A percentile compares a stretch with the other conserved stretches of the same genome.
phyloP scores from a whole-genome alignment of 2,888 invertebrate species.

The Crocallis elinguaria region DNA sequence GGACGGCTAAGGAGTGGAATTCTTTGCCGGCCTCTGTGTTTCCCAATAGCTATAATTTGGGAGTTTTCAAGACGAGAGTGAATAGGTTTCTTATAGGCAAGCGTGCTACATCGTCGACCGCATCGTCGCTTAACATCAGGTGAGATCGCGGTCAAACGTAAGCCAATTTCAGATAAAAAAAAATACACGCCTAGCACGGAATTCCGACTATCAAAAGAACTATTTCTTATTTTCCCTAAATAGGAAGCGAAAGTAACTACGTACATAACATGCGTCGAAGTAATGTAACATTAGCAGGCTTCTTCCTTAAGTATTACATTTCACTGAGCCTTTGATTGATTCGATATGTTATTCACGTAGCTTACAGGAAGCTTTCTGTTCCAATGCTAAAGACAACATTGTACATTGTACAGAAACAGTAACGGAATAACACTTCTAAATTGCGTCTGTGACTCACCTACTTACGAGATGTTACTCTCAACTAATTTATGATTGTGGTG shows the following conservation, averaged over 20 bases:
- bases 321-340: constrained; percentile 16
- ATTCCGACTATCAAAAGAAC: background rate
- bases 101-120: too few species aligned
- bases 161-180: too few species aligned
- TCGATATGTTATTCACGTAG: constrained; percentile 4
- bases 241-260: background rate
- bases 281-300: background rate
- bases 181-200: too few species aligned
- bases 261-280: too few species aligned
- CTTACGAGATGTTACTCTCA: constrained; percentile 21
- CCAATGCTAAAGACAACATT: constrained; percentile 3
- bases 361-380: constrained; percentile 19
- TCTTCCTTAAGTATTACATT: constrained; percentile 8
- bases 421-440: constrained; percentile 15
- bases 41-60: too few species aligned
- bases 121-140: too few species aligned
- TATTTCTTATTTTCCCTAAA: background rate
- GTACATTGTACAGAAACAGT: constrained; percentile 11
- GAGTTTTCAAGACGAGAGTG: too few species aligned
- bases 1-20: too few species aligned
- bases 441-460: constrained; percentile 21
- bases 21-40: too few species aligned
- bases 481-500: constrained; percentile 17
- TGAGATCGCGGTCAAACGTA: too few species aligned
- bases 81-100: too few species aligned